A percentile compares a stretch with the other conserved stretches of the same genome.
These are phyloP conservation scores for Myiotriccus ornatus DNA, from an alignment of 2,797 vertebrate species.

Conservation along the genomic window DNA sequence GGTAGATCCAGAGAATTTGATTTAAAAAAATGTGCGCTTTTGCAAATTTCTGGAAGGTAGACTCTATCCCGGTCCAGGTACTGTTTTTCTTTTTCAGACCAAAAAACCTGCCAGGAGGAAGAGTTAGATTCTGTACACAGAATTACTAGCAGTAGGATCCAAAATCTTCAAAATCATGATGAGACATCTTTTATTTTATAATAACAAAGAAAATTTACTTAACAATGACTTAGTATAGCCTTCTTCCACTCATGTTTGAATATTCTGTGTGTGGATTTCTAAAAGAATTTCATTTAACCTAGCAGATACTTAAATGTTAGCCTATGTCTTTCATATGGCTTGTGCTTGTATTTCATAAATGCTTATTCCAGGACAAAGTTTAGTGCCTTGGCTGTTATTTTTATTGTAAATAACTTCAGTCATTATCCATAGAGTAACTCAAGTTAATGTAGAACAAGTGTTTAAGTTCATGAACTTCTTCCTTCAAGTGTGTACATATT, in stretches of 20 bases:
- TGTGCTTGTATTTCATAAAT: background rate
- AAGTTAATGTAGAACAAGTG: background rate
- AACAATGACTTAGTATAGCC: background rate
- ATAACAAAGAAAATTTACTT: background rate
- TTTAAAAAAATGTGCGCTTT: background rate
- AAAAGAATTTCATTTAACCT: background rate
- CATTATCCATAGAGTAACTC: background rate
- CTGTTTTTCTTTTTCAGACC: background rate
- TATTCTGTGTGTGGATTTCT: background rate
- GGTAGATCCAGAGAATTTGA: fast-evolving
- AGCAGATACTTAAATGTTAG: background rate
- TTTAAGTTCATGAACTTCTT: background rate
- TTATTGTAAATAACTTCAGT: constrained; percentile 1
- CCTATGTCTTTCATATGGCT: background rate
- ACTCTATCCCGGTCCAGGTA: fast-evolving
- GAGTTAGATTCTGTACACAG: background rate
- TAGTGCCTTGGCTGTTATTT: background rate
- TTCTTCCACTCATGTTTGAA: fast-evolving
- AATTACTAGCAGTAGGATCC: background rate
- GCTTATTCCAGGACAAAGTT: background rate
- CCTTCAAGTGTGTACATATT: background rate
- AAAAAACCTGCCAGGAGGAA: background rate
- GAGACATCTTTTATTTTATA: background rate
- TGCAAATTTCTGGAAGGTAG: background rate
- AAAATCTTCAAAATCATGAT: background rate